These are phyloP conservation scores for Cavia aperea DNA, from an alignment of 2,113 vertebrate genomes.

Conservation along the genomic window DNA sequence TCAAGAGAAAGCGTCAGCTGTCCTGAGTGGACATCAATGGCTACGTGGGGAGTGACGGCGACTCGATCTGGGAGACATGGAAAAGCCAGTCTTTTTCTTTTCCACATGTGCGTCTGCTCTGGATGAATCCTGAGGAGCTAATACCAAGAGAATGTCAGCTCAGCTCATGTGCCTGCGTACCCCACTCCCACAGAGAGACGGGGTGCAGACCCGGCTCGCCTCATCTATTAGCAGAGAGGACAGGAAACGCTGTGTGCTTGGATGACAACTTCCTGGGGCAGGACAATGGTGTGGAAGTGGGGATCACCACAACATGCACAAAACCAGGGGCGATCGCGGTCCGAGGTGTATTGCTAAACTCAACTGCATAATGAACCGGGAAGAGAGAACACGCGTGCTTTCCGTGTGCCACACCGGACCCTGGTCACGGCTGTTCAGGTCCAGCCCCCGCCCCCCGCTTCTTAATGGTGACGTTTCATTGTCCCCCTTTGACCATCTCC, in stretches of 20 bases:
- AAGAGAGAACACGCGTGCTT: fast-evolving
- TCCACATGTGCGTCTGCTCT: neutral
- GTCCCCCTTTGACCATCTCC: neutral
- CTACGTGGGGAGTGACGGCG: neutral
- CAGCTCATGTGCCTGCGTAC: neutral
- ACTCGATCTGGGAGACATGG: neutral
- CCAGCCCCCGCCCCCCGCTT: neutral
- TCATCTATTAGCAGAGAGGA: neutral
- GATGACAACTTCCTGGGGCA: too few species aligned
- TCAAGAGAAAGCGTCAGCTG: neutral
- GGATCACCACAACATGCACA: fast-evolving
- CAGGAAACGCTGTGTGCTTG: neutral
- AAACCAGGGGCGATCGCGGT: fast-evolving
- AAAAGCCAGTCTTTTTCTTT: neutral
- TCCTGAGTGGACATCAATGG: neutral
- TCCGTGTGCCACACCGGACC: fast-evolving
- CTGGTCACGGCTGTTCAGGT: too few species aligned
- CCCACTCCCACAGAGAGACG: neutral
- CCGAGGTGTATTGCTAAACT: fast-evolving
- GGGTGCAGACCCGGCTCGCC: neutral
- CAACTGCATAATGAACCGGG: neutral
- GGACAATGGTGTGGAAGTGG: neutral
- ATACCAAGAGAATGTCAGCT: fast-evolving
- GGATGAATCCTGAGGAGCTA: neutral
- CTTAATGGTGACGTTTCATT: neutral